phyloP scores from a whole-genome alignment of 2,797 vertebrate species.

The Mormyrus proboscirostris region DNA sequence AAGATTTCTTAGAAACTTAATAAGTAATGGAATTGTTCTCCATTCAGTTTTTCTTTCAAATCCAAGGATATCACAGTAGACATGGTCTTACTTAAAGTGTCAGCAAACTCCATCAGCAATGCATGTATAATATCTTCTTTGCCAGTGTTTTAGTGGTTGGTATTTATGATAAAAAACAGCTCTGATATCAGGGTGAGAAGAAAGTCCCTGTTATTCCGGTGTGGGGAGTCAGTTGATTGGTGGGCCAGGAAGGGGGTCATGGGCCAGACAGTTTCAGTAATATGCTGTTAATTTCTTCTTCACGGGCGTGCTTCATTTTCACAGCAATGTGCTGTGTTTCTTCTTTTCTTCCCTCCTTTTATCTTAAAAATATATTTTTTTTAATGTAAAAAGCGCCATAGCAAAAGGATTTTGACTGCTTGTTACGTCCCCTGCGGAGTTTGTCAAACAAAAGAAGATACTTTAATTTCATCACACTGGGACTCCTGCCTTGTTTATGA shows the following conservation, averaged over 20 bases:
- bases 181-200: background rate
- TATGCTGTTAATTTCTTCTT: background rate
- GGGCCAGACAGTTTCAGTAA: background rate
- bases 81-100: background rate
- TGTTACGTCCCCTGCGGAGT: slow-evolving; percentile 59
- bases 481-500: slow-evolving; percentile 43
- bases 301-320: background rate
- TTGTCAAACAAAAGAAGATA: slow-evolving; percentile 66
- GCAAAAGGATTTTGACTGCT: slow-evolving; percentile 59
- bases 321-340: background rate
- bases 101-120: background rate
- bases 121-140: background rate
- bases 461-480: slow-evolving; percentile 60
- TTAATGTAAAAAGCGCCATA: slow-evolving; percentile 44
- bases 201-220: background rate
- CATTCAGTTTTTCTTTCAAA: background rate
- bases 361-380: background rate
- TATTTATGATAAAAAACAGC: background rate
- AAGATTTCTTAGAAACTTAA: background rate
- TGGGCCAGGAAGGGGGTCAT: background rate
- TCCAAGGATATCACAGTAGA: background rate
- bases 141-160: background rate
- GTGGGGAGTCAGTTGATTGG: background rate
- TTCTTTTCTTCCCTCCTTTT: background rate
- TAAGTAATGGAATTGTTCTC: background rate